These are phyloP conservation scores for Drosophila malerkotliana DNA, from an alignment of 1,140 invertebrate species.

Conservation along the genomic window DNA sequence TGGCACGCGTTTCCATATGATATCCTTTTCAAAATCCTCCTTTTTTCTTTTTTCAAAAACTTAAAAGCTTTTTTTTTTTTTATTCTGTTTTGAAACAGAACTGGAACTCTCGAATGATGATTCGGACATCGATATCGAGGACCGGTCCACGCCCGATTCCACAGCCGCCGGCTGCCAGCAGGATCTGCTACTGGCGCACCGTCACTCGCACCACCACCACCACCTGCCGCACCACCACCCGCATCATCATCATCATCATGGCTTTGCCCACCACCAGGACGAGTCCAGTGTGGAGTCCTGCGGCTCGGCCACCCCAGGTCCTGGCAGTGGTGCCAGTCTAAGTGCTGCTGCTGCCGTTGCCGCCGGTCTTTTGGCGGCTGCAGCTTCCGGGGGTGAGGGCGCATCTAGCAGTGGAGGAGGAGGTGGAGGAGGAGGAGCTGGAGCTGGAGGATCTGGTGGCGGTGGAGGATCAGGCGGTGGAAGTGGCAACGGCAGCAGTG, in stretches of 20 bases:
- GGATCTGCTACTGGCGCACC: constrained; percentile 51
- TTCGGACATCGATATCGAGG: constrained; percentile 83
- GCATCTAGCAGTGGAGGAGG: neutral
- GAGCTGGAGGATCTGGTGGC: neutral
- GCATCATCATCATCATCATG: constrained; percentile 22
- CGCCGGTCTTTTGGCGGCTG: constrained; percentile 54
- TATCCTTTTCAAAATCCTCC: neutral
- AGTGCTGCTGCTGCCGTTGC: constrained; percentile 32
- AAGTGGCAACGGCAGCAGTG: neutral
- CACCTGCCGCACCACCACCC: constrained; percentile 29
- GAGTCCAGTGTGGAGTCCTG: constrained; percentile 77
- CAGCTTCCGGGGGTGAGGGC: constrained; percentile 30
- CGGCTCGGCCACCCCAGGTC: constrained; percentile 49
- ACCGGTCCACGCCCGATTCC: constrained; percentile 83
- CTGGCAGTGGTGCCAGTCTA: constrained; percentile 1
- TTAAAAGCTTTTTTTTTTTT: neutral
- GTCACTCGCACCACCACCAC: neutral
- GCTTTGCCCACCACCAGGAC: constrained; percentile 51
- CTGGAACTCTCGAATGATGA: constrained; percentile 80
- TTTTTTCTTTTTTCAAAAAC: neutral
- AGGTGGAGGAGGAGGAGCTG: neutral
- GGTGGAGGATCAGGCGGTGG: neutral
- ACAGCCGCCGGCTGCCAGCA: constrained; percentile 65
- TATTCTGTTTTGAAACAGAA: constrained; percentile 39
- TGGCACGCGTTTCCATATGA: constrained; percentile 44